These are phyloP conservation scores for Epinotia brunnichana DNA, from an alignment of 2,888 invertebrate species.

Conservation along the genomic window DNA sequence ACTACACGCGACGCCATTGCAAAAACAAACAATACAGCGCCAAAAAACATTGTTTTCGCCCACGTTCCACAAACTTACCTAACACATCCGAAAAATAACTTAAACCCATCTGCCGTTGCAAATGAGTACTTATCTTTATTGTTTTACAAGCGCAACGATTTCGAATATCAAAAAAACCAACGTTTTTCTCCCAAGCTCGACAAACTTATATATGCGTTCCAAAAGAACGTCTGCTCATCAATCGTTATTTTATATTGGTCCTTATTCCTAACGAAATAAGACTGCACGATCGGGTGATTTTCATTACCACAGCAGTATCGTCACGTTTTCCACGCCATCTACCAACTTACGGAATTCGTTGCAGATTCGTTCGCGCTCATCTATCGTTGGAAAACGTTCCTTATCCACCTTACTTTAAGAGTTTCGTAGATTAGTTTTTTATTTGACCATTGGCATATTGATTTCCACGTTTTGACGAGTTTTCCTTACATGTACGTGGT, in stretches of 20 bases:
- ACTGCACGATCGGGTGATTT: not conserved
- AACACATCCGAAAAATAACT: not conserved
- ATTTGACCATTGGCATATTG: not conserved
- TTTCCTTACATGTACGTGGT: conserved; percentile 26
- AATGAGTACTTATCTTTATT: not conserved
- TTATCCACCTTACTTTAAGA: not conserved
- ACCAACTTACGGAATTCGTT: conserved; percentile 20
- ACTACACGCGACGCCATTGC: conserved; percentile 33
- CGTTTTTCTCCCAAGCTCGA: conserved; percentile 17
- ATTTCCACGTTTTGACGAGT: conserved; percentile 30
- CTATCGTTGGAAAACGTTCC: not conserved
- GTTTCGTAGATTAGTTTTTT: not conserved
- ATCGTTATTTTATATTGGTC: not conserved
- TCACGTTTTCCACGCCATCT: conserved; percentile 13
- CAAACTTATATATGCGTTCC: not conserved
- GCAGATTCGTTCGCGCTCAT: not conserved
- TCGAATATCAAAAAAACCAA: conserved; percentile 15
- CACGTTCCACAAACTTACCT: conserved; percentile 16
- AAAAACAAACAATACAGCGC: conserved; percentile 35
- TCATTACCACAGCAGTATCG: not conserved
- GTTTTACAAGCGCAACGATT: not conserved
- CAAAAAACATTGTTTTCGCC: conserved; percentile 32
- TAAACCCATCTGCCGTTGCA: not conserved
- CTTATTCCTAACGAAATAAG: not conserved
- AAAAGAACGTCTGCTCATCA: not conserved